phyloP scores from a whole-genome alignment of 2,113 vertebrate species.

The Ictidomys tridecemlineatus region DNA sequence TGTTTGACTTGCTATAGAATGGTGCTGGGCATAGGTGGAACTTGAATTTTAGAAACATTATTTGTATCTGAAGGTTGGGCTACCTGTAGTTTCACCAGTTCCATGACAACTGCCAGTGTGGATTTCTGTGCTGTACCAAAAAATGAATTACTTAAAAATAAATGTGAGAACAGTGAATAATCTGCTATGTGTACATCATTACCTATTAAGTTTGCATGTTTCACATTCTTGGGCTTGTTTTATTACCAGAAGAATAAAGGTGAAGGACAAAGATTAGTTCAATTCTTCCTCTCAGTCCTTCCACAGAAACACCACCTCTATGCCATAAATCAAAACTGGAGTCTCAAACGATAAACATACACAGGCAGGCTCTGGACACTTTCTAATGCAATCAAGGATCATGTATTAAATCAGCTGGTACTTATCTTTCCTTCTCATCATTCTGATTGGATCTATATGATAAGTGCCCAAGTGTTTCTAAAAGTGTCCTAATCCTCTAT shows the following conservation, averaged over 20 bases:
- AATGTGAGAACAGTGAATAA: not conserved
- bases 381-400: not conserved
- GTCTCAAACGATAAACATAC: not conserved
- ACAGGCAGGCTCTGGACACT: not conserved
- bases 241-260: not conserved
- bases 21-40: not conserved
- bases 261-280: not conserved
- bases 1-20: not conserved
- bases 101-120: rapidly evolving
- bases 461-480: not conserved
- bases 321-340: not conserved
- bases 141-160: constrained; percentile 42
- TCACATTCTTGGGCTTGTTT: constrained; percentile 3
- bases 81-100: not conserved
- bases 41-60: not conserved
- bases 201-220: not conserved
- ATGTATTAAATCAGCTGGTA: not conserved
- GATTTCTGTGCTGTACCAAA: not conserved
- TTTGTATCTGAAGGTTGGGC: not conserved
- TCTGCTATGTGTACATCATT: not conserved
- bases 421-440: not conserved
- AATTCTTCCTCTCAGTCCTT: not conserved
- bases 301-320: not conserved
- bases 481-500: not conserved
- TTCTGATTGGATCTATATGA: not conserved